A percentile compares a stretch with the other conserved stretches of the same genome.
phyloP scores from a whole-genome alignment of 2,113 vertebrate genomes.

The Cepphus grylle region DNA sequence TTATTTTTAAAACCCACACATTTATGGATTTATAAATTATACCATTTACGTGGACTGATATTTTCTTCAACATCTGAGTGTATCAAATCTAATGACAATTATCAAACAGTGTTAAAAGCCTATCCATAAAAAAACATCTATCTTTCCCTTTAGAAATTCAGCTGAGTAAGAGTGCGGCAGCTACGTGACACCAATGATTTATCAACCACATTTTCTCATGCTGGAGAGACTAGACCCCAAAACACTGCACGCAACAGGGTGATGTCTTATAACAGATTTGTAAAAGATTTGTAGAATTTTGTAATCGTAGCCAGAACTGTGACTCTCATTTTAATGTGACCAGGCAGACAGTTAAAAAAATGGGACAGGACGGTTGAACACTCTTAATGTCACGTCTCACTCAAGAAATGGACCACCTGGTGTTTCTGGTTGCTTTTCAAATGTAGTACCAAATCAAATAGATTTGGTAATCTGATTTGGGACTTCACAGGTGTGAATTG shows the following conservation, averaged over 20 bases:
- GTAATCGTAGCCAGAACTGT: neutral
- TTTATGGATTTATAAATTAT: slow-evolving; percentile 1
- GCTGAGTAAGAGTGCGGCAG: neutral
- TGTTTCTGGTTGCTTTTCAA: slow-evolving; percentile 31
- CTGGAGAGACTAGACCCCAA: neutral
- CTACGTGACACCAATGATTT: neutral
- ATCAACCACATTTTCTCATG: neutral
- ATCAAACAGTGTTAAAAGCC: neutral
- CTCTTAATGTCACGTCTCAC: neutral
- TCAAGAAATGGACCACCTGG: neutral
- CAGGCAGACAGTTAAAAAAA: neutral
- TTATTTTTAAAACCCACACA: neutral
- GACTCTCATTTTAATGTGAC: neutral
- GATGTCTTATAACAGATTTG: neutral
- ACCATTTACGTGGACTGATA: neutral
- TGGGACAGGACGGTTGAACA: neutral
- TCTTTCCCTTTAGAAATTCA: neutral
- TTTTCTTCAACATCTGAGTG: neutral
- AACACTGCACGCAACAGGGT: neutral
- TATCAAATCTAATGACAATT: neutral
- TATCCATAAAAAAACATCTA: neutral
- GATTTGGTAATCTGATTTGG: neutral
- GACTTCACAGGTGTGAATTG: neutral
- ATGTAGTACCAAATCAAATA: neutral
- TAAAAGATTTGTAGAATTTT: neutral